Base-by-base conservation (phyloP, 2,888 invertebrate genomes). In the Syrphus vitripennis region DNA sequence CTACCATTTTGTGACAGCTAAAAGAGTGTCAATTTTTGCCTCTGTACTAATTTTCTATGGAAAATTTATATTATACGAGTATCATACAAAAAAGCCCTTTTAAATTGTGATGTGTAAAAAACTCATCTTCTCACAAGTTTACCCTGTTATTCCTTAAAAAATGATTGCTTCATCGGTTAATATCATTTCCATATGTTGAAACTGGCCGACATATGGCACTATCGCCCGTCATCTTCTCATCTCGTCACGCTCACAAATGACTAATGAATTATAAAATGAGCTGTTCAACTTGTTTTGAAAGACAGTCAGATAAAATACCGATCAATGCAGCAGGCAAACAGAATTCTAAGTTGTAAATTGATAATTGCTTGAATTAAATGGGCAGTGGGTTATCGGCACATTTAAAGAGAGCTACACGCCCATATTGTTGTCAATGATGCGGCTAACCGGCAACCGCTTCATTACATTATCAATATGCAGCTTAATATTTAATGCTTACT, bases 361-460 rank as follows among this genome's bases (percentile, higher is more conserved):
- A 84, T 76, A 76, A 84, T 76, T 84, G 76, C 76, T 71, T 34
- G 76, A 76, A 67, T 84, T 75, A 70, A 83, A 80, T 21, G 42
- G 65, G 71, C 61, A 71, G 50, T 76, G 67, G 63, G 76, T 76
- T 57, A 81, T 84, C 67, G 53, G 59, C 59, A 48, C 71, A 45
- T 76, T 53, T 76, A 55, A 45, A 65, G 67, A 21, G 29, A 59
- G 67, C 26, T 84, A 77, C n/a, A n/a, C 72, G 71, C 84, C 71
- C 71, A 72, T 84, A 40, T 76, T 71, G 59, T 59, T 21, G 34
- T 21, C 7, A 74, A 65, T 50, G 55, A 55, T 76, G 79, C 65
- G 77, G 40, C 65, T 72, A 50, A 45, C 53, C 61, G 74, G 24
- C 72, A 69, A 55, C 42, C 2, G 45, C 16, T 29, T 71, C 12